A percentile compares a stretch with the other conserved stretches of the same genome.
Evolutionary conservation across 2,888 invertebrate genomes (phyloP).

Genomic region (Melieria picta): DNA sequence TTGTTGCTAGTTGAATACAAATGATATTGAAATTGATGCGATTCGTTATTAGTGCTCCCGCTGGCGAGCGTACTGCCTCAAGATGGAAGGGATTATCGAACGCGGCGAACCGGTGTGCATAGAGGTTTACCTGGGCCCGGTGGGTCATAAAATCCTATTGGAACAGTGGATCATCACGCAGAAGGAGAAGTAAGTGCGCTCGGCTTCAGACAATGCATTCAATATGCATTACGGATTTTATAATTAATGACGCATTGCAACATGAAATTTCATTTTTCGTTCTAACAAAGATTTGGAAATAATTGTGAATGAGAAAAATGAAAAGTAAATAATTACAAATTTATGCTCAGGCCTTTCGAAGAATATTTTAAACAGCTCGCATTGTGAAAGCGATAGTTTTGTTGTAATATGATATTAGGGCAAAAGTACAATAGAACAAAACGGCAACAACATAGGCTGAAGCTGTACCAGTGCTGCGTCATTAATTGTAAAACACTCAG

Average conservation of each 20-base stretch:
- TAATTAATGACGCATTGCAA: too few relatives aligned
- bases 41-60: slow-evolving; percentile 59
- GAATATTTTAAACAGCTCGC: too few relatives aligned
- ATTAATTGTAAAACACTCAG: background rate
- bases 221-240: too few relatives aligned
- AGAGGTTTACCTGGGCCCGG: slow-evolving; percentile 66
- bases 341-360: too few relatives aligned
- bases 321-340: too few relatives aligned
- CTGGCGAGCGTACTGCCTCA: slow-evolving; percentile 65
- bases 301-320: too few relatives aligned
- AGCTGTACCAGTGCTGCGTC: background rate
- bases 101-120: slow-evolving; percentile 65
- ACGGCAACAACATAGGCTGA: background rate
- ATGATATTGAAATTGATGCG: background rate
- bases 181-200: slow-evolving; percentile 60
- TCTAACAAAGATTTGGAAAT: too few relatives aligned
- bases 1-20: too few relatives aligned
- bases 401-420: too few relatives aligned
- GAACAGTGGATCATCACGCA: slow-evolving; percentile 66
- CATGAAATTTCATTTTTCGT: too few relatives aligned
- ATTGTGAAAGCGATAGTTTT: too few relatives aligned
- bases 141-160: slow-evolving; percentile 62
- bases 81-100: slow-evolving; percentile 62
- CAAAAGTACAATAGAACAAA: too few relatives aligned
- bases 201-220: background rate